Evolutionary conservation across 2,797 vertebrate species (phyloP).

Genomic region (Melanogrammus aeglefinus): DNA sequence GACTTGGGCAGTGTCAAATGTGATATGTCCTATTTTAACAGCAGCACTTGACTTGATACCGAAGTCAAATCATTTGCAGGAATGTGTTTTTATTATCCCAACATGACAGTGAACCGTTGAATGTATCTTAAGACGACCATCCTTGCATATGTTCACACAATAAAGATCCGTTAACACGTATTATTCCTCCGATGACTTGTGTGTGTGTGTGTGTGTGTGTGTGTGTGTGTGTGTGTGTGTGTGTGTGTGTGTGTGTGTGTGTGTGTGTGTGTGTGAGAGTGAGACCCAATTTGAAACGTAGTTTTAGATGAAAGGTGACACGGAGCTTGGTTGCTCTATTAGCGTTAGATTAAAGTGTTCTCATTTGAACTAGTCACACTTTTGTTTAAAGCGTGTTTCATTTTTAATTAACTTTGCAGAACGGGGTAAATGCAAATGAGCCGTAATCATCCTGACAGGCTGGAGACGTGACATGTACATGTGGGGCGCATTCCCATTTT

Average conservation of each 20-base stretch:
- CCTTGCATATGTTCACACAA: conserved; percentile 78
- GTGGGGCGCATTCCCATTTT: not conserved
- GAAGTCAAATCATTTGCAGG: conserved; percentile 64
- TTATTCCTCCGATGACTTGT: conserved; percentile 46
- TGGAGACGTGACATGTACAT: not conserved
- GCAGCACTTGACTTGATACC: conserved; percentile 75
- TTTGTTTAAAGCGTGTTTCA: conserved; percentile 60
- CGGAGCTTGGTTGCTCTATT: conserved; percentile 34
- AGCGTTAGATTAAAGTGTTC: conserved; percentile 38
- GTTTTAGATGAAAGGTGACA: not conserved
- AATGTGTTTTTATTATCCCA: conserved; percentile 64
- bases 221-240: no score
- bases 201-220: no score
- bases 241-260: no score
- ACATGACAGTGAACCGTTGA: conserved; percentile 77
- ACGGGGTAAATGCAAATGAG: conserved; percentile 53
- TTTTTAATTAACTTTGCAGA: not conserved
- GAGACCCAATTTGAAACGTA: conserved; percentile 29
- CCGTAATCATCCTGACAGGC: conserved; percentile 29
- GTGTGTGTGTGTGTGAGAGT: conserved; percentile 44
- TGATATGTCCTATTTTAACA: conserved; percentile 67
- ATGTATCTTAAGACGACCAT: conserved; percentile 76
- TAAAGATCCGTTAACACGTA: conserved; percentile 79
- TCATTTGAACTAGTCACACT: conserved; percentile 60
- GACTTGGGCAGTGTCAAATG: conserved; percentile 45